Evolutionary conservation across 2,888 invertebrate genomes (phyloP).

Genomic region (Celastrina argiolus): DNA sequence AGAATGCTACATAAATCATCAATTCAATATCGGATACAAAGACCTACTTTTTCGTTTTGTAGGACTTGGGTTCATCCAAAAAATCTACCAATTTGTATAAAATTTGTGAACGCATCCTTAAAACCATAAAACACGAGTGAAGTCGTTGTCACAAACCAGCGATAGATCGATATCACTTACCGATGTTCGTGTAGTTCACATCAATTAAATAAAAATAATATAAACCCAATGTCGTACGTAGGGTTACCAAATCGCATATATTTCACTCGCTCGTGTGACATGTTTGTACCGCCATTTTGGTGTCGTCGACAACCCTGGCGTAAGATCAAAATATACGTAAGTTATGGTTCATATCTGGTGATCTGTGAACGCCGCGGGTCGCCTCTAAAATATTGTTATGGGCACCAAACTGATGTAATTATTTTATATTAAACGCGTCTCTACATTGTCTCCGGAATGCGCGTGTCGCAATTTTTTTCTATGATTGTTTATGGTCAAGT

Average conservation of each 20-base stretch:
- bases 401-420: constrained; percentile 73
- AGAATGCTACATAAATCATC: too few relatives aligned
- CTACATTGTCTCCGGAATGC: constrained; percentile 14
- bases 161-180: constrained; percentile 1
- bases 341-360: constrained; percentile 62
- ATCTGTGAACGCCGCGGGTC: constrained; percentile 65
- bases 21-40: too few relatives aligned
- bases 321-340: constrained; percentile 35
- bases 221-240: not conserved
- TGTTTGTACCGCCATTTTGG: not conserved
- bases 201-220: constrained; percentile 11
- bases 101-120: too few relatives aligned
- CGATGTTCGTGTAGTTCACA: constrained; percentile 1
- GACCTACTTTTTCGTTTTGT: too few relatives aligned
- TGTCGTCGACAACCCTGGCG: not conserved
- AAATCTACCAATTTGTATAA: too few relatives aligned
- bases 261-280: not conserved
- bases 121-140: not conserved
- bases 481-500: constrained; percentile 3
- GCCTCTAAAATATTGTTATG: constrained; percentile 69
- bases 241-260: not conserved
- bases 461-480: constrained; percentile 7
- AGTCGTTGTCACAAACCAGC: not conserved
- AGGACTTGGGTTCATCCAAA: too few relatives aligned
- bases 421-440: constrained; percentile 51